These are phyloP conservation scores for Atopsyche davidsoni DNA, from an alignment of 1,140 invertebrate genomes.

Conservation along the genomic window DNA sequence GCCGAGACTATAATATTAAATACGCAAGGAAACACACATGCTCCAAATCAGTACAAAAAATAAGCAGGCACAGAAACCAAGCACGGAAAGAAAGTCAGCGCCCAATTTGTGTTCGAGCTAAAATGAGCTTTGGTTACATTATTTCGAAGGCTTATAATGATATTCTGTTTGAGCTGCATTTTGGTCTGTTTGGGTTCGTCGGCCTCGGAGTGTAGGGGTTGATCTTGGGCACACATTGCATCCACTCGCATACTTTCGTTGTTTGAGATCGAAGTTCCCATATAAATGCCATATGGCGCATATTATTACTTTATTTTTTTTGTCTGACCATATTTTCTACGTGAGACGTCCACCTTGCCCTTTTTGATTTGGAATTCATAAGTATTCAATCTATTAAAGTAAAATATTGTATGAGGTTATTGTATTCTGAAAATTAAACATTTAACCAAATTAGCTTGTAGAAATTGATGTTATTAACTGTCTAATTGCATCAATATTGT, in stretches of 20 bases:
- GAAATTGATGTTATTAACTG: too few species aligned
- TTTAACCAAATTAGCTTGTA: too few species aligned
- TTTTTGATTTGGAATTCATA: too few species aligned
- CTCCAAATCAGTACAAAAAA: slow-evolving; percentile 21
- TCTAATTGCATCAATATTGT: too few species aligned
- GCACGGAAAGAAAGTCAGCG: neutral
- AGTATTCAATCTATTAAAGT: too few species aligned
- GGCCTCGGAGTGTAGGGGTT: slow-evolving; percentile 14
- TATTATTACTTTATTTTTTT: slow-evolving; percentile 23
- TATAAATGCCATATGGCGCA: slow-evolving; percentile 25
- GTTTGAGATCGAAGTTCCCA: slow-evolving; percentile 17
- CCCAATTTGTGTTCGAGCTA: neutral
- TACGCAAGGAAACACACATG: slow-evolving; percentile 27
- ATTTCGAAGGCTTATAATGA: slow-evolving; percentile 3
- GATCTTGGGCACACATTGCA: slow-evolving; percentile 13
- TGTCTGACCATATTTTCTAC: slow-evolving; percentile 19
- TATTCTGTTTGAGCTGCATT: neutral
- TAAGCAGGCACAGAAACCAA: neutral
- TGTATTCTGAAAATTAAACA: too few species aligned
- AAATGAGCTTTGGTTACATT: neutral
- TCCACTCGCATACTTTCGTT: slow-evolving; percentile 16
- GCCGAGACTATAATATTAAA: slow-evolving; percentile 13
- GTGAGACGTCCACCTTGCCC: slow-evolving; percentile 22
- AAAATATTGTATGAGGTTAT: neutral
- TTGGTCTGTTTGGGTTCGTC: neutral